phyloP scores from a whole-genome alignment of 2,797 vertebrate species.

The Anniella stebbinsi region DNA sequence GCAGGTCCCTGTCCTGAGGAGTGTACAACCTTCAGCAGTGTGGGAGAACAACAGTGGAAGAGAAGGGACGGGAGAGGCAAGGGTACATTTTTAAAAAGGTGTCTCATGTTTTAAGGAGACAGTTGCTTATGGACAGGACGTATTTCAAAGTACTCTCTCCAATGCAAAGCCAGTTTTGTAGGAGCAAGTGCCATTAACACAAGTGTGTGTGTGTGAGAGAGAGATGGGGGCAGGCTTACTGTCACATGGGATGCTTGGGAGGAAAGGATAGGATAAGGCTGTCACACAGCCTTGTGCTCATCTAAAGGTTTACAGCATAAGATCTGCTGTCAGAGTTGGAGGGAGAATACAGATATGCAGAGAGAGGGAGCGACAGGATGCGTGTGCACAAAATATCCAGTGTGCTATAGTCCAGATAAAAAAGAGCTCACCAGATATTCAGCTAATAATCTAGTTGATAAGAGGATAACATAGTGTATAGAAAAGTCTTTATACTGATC shows the following conservation, averaged over 20 bases:
- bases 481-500: background rate
- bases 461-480: background rate
- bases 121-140: constrained; percentile 6
- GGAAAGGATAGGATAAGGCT: background rate
- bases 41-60: background rate
- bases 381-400: background rate
- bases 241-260: background rate
- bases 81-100: background rate
- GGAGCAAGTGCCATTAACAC: background rate
- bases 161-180: background rate
- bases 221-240: background rate
- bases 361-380: background rate
- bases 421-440: constrained; percentile 1
- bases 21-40: background rate
- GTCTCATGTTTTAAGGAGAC: background rate
- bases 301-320: background rate
- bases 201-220: background rate
- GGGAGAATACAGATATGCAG: background rate
- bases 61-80: background rate
- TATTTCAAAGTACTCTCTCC: background rate
- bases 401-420: background rate
- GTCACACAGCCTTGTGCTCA: background rate
- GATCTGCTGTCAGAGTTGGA: background rate
- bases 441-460: constrained; percentile 19
- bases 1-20: background rate